Conservation (phyloP, 1,140 invertebrate species). For the Nomia melanderi region DNA sequence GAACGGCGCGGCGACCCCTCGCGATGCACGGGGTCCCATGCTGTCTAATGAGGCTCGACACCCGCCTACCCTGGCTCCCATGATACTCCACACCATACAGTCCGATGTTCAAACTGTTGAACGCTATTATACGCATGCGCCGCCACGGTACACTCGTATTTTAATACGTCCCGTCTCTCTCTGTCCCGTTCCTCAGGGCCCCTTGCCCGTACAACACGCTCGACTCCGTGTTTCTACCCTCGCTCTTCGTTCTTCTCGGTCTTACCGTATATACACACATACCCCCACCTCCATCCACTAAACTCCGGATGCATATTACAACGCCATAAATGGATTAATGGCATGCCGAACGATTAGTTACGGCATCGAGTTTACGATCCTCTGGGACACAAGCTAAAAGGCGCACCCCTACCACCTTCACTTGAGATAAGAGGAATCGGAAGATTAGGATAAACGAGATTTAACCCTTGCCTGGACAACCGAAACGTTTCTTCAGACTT, state of each 20-base stretch:
- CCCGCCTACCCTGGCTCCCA: constrained; percentile 47
- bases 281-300: neutral
- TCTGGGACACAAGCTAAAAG: neutral
- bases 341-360: constrained; percentile 63
- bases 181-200: neutral
- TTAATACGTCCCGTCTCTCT: constrained; percentile 54
- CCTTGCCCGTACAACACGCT: neutral
- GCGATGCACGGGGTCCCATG: constrained; percentile 63
- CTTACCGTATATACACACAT: neutral
- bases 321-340: constrained; percentile 71
- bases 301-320: constrained; percentile 54
- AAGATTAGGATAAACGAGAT: neutral
- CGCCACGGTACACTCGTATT: constrained; percentile 49
- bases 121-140: constrained; percentile 16
- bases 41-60: constrained; percentile 74
- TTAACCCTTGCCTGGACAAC: neutral
- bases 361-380: constrained; percentile 22
- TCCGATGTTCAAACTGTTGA: constrained; percentile 54
- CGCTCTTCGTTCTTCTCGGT: neutral
- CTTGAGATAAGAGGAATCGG: neutral
- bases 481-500: too few species aligned
- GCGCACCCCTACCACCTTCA: too few species aligned
- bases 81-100: constrained; percentile 59
- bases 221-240: neutral
- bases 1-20: constrained; percentile 39